Evolutionary conservation across 2,113 vertebrate genomes (phyloP).

Genomic region (Phylloscopus trochilus): DNA sequence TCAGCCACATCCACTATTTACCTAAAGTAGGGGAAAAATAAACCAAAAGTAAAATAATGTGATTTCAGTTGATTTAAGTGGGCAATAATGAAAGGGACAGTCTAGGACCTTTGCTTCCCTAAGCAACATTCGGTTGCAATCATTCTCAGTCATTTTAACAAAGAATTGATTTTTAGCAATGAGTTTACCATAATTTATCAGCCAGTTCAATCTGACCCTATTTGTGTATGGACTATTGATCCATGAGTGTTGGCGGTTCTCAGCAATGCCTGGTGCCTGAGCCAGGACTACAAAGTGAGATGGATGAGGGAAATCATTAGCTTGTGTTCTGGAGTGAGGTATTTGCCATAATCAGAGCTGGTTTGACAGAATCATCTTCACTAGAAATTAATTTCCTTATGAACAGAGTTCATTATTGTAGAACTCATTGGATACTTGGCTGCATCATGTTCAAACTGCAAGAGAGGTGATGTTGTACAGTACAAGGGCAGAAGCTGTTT

Average conservation of each 20-base stretch:
- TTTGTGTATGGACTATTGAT: slow-evolving; percentile 12
- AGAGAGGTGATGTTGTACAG: neutral
- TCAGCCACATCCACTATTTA: neutral
- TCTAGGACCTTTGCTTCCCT: neutral
- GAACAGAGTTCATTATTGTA: neutral
- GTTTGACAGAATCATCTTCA: neutral
- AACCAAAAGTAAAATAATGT: neutral
- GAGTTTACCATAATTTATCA: neutral
- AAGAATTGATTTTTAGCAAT: slow-evolving; percentile 7
- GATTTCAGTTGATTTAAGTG: neutral
- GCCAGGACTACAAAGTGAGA: neutral
- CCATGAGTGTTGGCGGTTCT: neutral
- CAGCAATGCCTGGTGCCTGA: neutral
- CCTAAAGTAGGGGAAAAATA: neutral
- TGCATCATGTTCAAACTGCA: neutral
- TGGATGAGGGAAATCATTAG: neutral
- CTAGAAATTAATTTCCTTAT: neutral
- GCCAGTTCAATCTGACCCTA: neutral
- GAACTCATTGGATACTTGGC: neutral
- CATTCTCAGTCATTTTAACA: neutral
- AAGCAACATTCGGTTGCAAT: neutral
- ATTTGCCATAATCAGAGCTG: neutral
- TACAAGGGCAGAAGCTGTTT: neutral
- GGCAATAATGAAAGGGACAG: neutral
- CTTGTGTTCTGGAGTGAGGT: neutral